Percentiles rank a stretch among this genome's conserved stretches.
Evolutionary conservation across 2,888 invertebrate species (phyloP).

Genomic region (Myopa testacea): DNA sequence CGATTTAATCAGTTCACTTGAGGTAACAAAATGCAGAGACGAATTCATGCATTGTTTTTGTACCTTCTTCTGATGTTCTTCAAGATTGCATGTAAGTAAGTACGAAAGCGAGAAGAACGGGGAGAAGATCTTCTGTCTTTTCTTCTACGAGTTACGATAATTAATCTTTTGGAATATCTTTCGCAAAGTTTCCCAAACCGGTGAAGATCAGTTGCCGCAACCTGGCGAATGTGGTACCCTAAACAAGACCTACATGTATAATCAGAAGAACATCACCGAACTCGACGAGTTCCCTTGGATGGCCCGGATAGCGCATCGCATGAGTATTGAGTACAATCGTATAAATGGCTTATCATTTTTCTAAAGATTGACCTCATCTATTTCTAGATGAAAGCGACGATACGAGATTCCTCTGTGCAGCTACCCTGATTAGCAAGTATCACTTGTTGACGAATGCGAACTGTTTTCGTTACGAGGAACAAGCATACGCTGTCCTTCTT

Average conservation of each 20-base stretch:
- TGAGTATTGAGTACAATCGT: neutral
- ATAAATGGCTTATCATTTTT: neutral
- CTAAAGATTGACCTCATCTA: neutral
- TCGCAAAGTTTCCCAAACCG: neutral
- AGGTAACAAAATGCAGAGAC: neutral
- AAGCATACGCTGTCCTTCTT: neutral
- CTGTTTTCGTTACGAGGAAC: neutral
- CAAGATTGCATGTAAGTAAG: neutral
- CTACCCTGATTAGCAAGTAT: neutral
- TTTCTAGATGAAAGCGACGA: neutral
- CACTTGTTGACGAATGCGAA: neutral
- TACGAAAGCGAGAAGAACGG: no score
- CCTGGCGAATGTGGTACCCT: neutral
- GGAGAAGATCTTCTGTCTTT: no score
- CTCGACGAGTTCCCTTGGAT: constrained; percentile 7
- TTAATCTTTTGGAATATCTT: neutral
- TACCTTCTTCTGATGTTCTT: neutral
- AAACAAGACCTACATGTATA: neutral
- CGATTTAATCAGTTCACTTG: neutral
- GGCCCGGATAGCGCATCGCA: neutral
- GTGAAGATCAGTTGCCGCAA: neutral
- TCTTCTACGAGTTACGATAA: no score
- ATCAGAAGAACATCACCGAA: neutral
- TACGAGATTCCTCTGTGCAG: neutral
- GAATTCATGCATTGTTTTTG: neutral